Conservation (phyloP, 2,113 vertebrate genomes). For the Pao palembangensis region DNA sequence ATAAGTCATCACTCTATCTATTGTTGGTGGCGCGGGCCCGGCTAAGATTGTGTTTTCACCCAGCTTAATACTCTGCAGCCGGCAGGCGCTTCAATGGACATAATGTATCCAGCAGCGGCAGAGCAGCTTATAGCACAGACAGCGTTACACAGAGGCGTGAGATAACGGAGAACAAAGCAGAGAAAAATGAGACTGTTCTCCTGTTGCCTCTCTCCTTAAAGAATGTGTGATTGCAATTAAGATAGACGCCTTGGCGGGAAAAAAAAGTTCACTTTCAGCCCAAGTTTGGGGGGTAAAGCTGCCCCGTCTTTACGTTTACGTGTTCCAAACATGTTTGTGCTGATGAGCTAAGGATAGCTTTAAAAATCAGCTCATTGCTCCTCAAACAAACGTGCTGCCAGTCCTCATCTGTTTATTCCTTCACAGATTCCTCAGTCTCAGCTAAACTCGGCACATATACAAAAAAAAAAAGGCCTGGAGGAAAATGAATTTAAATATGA, state of each 20-base stretch:
- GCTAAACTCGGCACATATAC: slow-evolving; percentile 51
- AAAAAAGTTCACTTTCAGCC: slow-evolving; percentile 19
- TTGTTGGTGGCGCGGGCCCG: slow-evolving; percentile 61
- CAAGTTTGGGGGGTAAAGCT: slow-evolving; percentile 24
- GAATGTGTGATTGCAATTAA: slow-evolving; percentile 74
- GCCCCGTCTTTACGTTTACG: slow-evolving; percentile 15
- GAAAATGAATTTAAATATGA: slow-evolving; percentile 72
- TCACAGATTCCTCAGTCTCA: slow-evolving; percentile 47
- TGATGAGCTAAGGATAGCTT: slow-evolving; percentile 1
- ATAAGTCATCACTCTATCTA: slow-evolving; percentile 75
- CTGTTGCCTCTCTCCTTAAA: slow-evolving; percentile 54
- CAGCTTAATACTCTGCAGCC: slow-evolving; percentile 57
- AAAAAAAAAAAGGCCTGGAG: slow-evolving; percentile 62
- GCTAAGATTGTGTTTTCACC: slow-evolving; percentile 56
- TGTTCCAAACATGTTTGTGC: slow-evolving; percentile 19
- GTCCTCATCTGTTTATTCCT: background rate
- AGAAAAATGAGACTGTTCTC: slow-evolving; percentile 65
- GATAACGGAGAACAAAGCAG: slow-evolving; percentile 67
- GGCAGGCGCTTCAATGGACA: slow-evolving; percentile 57
- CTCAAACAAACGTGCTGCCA: slow-evolving; percentile 67
- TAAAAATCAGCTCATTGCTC: slow-evolving; percentile 57
- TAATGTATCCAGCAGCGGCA: slow-evolving; percentile 53
- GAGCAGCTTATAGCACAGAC: slow-evolving; percentile 50
- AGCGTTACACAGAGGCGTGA: slow-evolving; percentile 65
- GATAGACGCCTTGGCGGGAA: slow-evolving; percentile 48